These are phyloP conservation scores for Julus scandinavius DNA, from an alignment of 2,888 invertebrate species.

Conservation along the genomic window DNA sequence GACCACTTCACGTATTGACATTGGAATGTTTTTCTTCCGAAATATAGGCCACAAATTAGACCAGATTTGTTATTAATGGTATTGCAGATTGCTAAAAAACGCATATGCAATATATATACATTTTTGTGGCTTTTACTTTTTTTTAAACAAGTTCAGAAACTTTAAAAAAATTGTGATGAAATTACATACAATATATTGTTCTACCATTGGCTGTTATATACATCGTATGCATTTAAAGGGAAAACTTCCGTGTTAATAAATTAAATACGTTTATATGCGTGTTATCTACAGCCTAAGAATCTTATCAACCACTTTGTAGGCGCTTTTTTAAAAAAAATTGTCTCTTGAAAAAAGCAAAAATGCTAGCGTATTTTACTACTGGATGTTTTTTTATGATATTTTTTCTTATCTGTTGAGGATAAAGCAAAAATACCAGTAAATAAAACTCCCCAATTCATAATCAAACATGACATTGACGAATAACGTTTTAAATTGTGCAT, in stretches of 20 bases:
- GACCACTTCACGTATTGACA: neutral
- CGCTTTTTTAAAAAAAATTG: neutral
- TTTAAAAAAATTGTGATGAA: no score
- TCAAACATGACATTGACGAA: neutral
- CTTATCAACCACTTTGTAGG: constrained; percentile 5
- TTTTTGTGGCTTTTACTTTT: no score
- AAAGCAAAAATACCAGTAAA: neutral
- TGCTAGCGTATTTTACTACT: neutral
- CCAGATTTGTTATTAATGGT: no score
- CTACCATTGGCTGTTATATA: no score
- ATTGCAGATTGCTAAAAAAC: no score
- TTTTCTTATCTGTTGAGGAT: constrained; percentile 2
- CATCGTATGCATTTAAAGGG: no score
- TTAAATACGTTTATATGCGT: neutral
- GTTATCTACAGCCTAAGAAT: neutral
- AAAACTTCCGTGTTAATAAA: no score
- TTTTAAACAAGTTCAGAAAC: no score
- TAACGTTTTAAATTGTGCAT: neutral
- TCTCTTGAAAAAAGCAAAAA: neutral
- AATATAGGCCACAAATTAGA: no score
- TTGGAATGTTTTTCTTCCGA: neutral
- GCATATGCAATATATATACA: no score
- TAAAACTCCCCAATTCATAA: neutral
- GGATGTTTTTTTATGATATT: neutral
- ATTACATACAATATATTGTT: neutral